phyloP scores from a whole-genome alignment of 2,888 invertebrate species.

The Frankliniella intonsa region DNA sequence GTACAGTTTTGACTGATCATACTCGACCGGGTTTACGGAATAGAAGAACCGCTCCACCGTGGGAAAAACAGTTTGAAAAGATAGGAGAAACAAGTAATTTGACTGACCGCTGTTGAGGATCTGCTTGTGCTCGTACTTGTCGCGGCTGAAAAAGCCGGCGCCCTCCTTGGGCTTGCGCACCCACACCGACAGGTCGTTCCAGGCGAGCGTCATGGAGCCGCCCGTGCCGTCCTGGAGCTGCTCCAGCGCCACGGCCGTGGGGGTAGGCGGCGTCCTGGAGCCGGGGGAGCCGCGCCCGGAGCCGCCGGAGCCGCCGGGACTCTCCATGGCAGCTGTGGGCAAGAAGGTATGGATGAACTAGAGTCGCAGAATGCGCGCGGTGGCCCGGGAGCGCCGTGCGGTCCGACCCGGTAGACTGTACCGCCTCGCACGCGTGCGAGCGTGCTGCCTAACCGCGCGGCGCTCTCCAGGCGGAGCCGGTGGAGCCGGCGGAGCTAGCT shows the following conservation, averaged over 20 bases:
- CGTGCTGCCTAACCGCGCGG: background rate
- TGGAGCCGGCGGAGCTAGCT: background rate
- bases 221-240: background rate
- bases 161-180: slow-evolving; percentile 48
- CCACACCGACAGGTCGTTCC: slow-evolving; percentile 54
- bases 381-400: no score
- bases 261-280: background rate
- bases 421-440: background rate
- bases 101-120: slow-evolving; percentile 54
- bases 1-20: no score
- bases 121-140: slow-evolving; percentile 51
- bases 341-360: background rate
- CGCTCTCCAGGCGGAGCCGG: background rate
- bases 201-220: slow-evolving; percentile 47
- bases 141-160: slow-evolving; percentile 51
- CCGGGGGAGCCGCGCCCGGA: background rate
- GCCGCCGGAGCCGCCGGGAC: slow-evolving; percentile 3
- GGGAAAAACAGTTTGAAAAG: slow-evolving; percentile 13
- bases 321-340: background rate
- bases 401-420: no score
- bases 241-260: background rate
- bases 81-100: slow-evolving; percentile 29
- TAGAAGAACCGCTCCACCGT: background rate
- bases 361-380: no score
- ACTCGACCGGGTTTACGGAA: no score